Percentiles rank a stretch among this genome's conserved stretches.
phyloP scores from a whole-genome alignment of 2,113 vertebrate genomes.

The Rynchops niger region DNA sequence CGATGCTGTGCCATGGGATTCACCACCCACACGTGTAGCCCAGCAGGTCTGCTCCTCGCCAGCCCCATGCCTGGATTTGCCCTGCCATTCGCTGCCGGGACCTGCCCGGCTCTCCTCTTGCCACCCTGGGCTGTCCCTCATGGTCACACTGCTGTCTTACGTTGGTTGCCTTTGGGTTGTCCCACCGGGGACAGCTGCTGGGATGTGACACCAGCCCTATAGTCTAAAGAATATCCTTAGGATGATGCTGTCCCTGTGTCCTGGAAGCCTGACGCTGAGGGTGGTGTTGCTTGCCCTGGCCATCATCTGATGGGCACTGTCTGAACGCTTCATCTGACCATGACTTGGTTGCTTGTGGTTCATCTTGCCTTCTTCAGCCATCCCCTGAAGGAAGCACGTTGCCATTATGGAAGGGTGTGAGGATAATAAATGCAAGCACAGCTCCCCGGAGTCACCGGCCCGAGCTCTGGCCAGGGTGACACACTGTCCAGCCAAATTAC shows the following conservation, averaged over 20 bases:
- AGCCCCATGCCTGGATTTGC: not conserved
- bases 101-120: not conserved
- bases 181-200: not conserved
- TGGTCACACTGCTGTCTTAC: not conserved
- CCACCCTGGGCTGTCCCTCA: not conserved
- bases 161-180: not conserved
- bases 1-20: not conserved
- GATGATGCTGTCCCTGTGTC: not conserved
- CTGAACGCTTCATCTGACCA: not conserved
- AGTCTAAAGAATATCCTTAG: not conserved
- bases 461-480: not conserved
- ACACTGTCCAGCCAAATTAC: not conserved
- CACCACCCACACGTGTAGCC: not conserved
- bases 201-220: not conserved
- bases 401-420: not conserved
- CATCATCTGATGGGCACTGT: not conserved
- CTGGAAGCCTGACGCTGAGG: not conserved
- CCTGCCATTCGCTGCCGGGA: not conserved
- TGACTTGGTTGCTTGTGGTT: not conserved
- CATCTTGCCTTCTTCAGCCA: not conserved
- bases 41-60: not conserved
- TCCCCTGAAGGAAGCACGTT: not conserved
- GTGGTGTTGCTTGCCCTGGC: not conserved
- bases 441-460: not conserved
- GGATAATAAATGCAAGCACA: not conserved